Percentiles rank a stretch among this genome's conserved stretches.
These are phyloP conservation scores for Fundulus diaphanus DNA, from an alignment of 2,797 vertebrate genomes.

Conservation along the genomic window DNA sequence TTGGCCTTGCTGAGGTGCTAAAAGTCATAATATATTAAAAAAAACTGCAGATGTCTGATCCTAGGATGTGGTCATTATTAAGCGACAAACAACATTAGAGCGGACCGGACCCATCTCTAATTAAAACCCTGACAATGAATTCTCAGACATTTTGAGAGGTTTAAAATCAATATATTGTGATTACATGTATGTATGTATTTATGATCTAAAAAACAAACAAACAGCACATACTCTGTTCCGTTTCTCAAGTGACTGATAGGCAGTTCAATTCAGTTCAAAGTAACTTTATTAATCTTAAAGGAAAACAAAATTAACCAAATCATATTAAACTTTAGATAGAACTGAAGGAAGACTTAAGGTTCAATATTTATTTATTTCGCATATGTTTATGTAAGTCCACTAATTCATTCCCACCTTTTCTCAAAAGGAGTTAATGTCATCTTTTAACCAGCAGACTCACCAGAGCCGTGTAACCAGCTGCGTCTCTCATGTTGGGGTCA, in stretches of 20 bases:
- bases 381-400: not conserved
- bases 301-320: no score
- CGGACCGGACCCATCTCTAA: not conserved
- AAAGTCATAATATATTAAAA: not conserved
- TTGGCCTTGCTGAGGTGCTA: no score
- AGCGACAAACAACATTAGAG: no score
- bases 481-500: conserved; percentile 84
- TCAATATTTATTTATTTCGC: no score
- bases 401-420: not conserved
- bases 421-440: not conserved
- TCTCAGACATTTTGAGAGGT: not conserved
- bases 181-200: not conserved
- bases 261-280: no score
- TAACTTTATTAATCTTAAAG: no score
- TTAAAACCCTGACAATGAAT: not conserved
- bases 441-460: no score
- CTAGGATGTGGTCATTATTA: no score
- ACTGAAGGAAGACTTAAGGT: no score
- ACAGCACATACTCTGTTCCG: no score
- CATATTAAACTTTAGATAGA: no score
- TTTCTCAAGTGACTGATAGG: no score
- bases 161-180: not conserved
- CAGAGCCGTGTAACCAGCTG: conserved; percentile 87
- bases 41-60: not conserved
- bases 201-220: not conserved